Percentiles rank a stretch among this genome's conserved stretches.
These are phyloP conservation scores for Trypoxylon attenuatum DNA, from an alignment of 2,888 invertebrate species.

Conservation along the genomic window DNA sequence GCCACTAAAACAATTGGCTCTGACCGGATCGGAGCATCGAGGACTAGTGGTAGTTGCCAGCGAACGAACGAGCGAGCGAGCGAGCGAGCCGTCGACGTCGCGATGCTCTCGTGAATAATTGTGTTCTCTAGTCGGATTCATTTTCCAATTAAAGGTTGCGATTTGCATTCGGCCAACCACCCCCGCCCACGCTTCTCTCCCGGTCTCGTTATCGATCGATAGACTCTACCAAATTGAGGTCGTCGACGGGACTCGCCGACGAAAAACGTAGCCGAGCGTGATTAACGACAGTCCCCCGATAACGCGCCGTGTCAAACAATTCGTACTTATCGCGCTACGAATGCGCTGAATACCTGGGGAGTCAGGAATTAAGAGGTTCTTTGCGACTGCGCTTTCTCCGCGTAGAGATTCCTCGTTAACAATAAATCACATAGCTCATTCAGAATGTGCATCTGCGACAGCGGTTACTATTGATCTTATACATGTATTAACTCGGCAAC, in stretches of 20 bases:
- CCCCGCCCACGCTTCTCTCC: too few relatives aligned
- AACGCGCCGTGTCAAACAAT: constrained; percentile 46
- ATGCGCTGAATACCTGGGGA: constrained; percentile 18
- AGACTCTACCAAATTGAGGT: constrained; percentile 31
- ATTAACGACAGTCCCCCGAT: constrained; percentile 36
- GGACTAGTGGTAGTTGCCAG: background rate
- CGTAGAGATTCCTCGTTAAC: background rate
- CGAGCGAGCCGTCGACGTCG: constrained; percentile 30
- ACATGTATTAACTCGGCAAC: too few relatives aligned
- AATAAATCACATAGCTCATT: background rate
- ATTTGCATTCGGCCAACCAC: constrained; percentile 45
- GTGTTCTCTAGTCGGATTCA: constrained; percentile 45
- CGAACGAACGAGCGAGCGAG: constrained; percentile 27
- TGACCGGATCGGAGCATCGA: constrained; percentile 1
- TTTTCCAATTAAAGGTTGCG: constrained; percentile 52
- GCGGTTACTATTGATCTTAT: background rate
- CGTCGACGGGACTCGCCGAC: constrained; percentile 36
- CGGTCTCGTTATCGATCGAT: too few relatives aligned
- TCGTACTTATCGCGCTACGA: constrained; percentile 42
- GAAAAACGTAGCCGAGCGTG: constrained; percentile 40
- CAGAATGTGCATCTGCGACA: background rate
- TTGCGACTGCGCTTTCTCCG: background rate
- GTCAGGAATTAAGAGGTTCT: constrained; percentile 5
- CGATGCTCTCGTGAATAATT: constrained; percentile 43
- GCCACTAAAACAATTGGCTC: constrained; percentile 36